Base-by-base conservation (phyloP, 2,797 vertebrate genomes). In the Lacerta viridis region DNA sequence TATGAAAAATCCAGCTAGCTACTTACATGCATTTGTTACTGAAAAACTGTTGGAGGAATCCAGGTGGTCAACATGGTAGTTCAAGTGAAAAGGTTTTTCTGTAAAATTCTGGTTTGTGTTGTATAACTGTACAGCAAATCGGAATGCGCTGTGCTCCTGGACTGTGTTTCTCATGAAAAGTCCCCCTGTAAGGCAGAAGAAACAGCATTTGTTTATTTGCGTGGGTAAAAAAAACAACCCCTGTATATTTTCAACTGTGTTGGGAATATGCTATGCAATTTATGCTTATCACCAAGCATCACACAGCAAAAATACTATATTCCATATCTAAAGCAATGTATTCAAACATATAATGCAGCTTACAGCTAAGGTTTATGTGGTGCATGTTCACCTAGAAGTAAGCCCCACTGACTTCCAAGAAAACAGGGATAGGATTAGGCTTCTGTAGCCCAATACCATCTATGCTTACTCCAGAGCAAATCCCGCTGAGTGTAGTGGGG, bases 31-130 rank as follows among this genome's bases (percentile, higher is more conserved):
- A 96, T 99, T 99, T 95, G 99, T 99, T 96, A 99, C 99, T 23
- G 99, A 99, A 95, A 99, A 99, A 97, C 99, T 99, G 98, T 99
- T 99, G 95, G 99, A 99, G 87, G 99, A 99, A 96, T 99, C 99
- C 96, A 99, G 98, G 97, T 99, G 99, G 97, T 99, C 99, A 93
- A 99, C 99, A 7, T 99, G 99, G 96, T 99, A 99, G 97, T 99
- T 99, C 97, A 99, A 97, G 97, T 99, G 98, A 97, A 99, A 99
- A 95, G 99, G 99, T 95, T 99, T 99, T 94, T 99, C 99, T 76
- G 99, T 99, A 96, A 98, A 98, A 95, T 99, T 99, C 97, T 99
- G 99, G 97, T 99, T 99, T 95, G 99, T 99, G 98, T 99, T 99
- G 98, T 99, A 99, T 97, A 99, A 98, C 97, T 99, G 99, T 94